Conservation (phyloP, 2,888 invertebrate species). For the Ceraclea dissimilis region DNA sequence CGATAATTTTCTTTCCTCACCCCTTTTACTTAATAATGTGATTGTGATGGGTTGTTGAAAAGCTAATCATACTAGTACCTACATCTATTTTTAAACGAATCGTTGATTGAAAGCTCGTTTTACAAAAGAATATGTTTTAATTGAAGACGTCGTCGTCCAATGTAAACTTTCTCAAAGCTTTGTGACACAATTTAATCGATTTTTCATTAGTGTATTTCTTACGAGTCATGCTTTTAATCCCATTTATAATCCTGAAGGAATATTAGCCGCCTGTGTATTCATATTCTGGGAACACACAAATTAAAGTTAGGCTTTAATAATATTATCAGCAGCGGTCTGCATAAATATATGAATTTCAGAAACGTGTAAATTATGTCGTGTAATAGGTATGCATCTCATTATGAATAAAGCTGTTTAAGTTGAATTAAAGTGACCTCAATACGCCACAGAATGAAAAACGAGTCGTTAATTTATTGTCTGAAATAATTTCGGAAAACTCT, state of each 20-base stretch:
- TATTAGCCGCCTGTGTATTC: neutral
- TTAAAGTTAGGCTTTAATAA: neutral
- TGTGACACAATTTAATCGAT: neutral
- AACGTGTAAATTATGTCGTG: no score
- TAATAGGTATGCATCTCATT: no score
- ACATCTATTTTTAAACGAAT: no score
- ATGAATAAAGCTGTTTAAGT: no score
- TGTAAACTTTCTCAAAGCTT: neutral
- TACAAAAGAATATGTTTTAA: neutral
- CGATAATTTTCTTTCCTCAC: no score
- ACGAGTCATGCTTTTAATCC: neutral
- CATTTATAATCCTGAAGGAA: neutral
- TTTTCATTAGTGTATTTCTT: neutral
- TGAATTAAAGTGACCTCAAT: no score
- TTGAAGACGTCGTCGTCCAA: neutral
- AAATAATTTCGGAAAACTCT: no score
- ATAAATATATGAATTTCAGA: no score
- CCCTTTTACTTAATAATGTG: neutral
- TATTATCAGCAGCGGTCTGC: neutral
- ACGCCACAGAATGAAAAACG: no score
- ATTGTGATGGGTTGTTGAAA: neutral
- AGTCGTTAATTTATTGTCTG: no score
- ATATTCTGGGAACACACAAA: neutral
- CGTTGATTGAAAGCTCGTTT: neutral
- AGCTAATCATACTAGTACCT: neutral